Conservation (phyloP, 2,797 vertebrate species). For the Siniperca scherzeri region DNA sequence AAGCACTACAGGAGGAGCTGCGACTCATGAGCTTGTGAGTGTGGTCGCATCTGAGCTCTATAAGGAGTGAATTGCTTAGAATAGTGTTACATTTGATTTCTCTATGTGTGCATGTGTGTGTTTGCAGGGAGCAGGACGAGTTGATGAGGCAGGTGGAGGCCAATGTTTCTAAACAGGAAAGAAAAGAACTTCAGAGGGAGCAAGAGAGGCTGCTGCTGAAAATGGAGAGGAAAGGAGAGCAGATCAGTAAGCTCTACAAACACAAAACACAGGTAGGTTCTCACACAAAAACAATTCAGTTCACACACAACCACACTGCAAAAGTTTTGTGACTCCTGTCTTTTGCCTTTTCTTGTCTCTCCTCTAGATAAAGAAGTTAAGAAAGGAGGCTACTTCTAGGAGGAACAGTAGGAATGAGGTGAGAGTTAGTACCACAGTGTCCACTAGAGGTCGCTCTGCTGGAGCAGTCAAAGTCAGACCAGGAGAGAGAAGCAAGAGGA, state of each 20-base stretch:
- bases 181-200: slow-evolving; percentile 89
- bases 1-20: slow-evolving; percentile 94
- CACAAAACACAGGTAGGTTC: slow-evolving; percentile 89
- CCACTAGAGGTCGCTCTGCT: slow-evolving; percentile 80
- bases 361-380: slow-evolving; percentile 88
- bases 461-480: slow-evolving; percentile 82
- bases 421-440: slow-evolving; percentile 73
- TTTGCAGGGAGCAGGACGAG: slow-evolving; percentile 91
- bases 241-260: slow-evolving; percentile 93
- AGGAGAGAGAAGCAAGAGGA: slow-evolving; percentile 90
- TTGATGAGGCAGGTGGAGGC: slow-evolving; percentile 88
- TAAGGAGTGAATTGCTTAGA: neutral
- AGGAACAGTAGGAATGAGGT: slow-evolving; percentile 64
- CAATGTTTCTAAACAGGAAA: slow-evolving; percentile 83
- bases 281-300: neutral
- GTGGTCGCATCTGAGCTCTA: neutral
- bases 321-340: neutral
- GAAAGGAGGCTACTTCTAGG: slow-evolving; percentile 79
- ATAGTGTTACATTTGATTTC: neutral
- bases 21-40: slow-evolving; percentile 96
- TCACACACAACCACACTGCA: neutral
- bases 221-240: slow-evolving; percentile 96
- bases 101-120: neutral
- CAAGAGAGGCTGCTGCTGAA: slow-evolving; percentile 90
- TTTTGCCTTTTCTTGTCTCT: neutral